phyloP scores from a whole-genome alignment of 2,888 invertebrate genomes.

The Diadromus collaris region DNA sequence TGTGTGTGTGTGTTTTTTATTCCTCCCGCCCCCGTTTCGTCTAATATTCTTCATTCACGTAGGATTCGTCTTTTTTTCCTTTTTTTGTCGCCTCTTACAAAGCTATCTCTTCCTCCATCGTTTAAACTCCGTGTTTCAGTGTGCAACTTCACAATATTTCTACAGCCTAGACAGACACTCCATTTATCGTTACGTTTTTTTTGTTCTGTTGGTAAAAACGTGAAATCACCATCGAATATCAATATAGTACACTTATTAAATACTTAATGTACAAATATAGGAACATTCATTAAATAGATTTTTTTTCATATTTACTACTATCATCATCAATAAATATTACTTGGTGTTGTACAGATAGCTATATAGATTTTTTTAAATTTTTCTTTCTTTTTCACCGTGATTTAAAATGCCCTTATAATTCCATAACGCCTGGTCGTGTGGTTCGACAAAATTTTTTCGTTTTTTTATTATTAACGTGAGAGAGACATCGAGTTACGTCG shows the following conservation, averaged over 20 bases:
- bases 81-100: constrained; percentile 60
- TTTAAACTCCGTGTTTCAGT: constrained; percentile 35
- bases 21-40: constrained; percentile 10
- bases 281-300: constrained; percentile 80
- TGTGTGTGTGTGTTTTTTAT: constrained; percentile 41
- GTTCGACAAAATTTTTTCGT: background rate
- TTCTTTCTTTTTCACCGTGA: constrained; percentile 65
- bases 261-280: constrained; percentile 79
- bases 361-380: constrained; percentile 57
- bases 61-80: constrained; percentile 44
- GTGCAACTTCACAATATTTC: constrained; percentile 58
- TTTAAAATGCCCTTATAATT: constrained; percentile 77
- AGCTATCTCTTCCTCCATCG: constrained; percentile 50
- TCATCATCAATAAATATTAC: constrained; percentile 72
- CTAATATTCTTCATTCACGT: constrained; percentile 49
- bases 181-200: constrained; percentile 65
- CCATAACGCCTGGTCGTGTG: constrained; percentile 71
- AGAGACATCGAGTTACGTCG: constrained; percentile 19
- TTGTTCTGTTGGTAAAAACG: constrained; percentile 76
- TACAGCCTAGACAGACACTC: constrained; percentile 75
- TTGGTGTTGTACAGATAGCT: constrained; percentile 78
- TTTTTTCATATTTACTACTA: constrained; percentile 75
- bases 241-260: constrained; percentile 78
- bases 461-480: background rate
- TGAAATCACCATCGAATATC: constrained; percentile 79